phyloP scores from a whole-genome alignment of 2,797 vertebrate genomes.

The Caiman crocodilus region DNA sequence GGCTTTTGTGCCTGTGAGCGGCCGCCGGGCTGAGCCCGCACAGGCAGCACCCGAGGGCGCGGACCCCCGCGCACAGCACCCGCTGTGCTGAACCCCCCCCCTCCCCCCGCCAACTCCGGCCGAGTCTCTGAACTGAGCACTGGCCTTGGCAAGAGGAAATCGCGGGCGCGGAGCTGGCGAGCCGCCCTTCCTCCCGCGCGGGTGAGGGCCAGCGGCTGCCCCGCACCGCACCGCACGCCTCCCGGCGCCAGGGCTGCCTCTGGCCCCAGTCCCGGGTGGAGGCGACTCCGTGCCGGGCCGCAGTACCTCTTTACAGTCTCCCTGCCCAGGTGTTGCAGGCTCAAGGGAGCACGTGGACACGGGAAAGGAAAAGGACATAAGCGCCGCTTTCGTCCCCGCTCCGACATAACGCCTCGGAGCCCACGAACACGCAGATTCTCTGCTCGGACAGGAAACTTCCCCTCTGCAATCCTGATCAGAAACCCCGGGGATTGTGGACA shows the following conservation, averaged over 20 bases:
- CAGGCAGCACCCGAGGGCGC: too few relatives aligned
- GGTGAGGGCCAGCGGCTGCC: too few relatives aligned
- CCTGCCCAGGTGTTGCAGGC: constrained; percentile 79
- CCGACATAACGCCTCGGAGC: constrained; percentile 79
- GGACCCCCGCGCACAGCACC: too few relatives aligned
- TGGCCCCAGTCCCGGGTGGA: too few relatives aligned
- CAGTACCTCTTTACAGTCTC: constrained; percentile 76
- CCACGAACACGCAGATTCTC: constrained; percentile 78
- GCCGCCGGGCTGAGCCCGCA: neutral
- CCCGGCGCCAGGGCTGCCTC: too few relatives aligned
- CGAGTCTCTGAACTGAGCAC: neutral
- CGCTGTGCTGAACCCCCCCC: neutral
- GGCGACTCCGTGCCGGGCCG: neutral
- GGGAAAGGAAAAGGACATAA: constrained; percentile 77
- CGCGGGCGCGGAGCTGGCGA: neutral
- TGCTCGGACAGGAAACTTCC: constrained; percentile 63
- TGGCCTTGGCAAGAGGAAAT: neutral
- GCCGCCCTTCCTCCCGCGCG: too few relatives aligned
- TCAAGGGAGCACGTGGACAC: constrained; percentile 77
- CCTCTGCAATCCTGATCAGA: constrained; percentile 65
- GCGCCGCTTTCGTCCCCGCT: constrained; percentile 70
- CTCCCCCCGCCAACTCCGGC: neutral
- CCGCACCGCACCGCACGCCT: too few relatives aligned
- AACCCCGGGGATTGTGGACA: constrained; percentile 64
- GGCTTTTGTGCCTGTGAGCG: neutral